These are phyloP conservation scores for Cryptoleucopteryx plumbea DNA, from an alignment of 2,113 vertebrate genomes.

Conservation along the genomic window DNA sequence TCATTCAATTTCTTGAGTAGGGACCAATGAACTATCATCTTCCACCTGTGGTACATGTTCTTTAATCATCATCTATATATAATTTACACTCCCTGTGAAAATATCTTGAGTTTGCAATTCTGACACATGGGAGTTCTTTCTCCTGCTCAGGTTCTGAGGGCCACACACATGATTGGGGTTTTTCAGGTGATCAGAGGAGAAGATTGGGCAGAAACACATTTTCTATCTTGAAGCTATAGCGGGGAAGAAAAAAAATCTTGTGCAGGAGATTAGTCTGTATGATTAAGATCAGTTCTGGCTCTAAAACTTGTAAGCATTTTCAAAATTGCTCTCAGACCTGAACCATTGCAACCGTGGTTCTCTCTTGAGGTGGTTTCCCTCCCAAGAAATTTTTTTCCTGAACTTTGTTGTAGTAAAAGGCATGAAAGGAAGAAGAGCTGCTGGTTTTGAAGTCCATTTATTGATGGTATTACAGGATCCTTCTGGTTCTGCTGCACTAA, in stretches of 20 bases:
- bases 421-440: not conserved
- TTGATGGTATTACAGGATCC: not conserved
- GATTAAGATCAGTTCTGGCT: not conserved
- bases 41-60: not conserved
- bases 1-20: not conserved
- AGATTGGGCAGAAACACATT: not conserved
- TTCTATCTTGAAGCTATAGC: not conserved
- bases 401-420: not conserved
- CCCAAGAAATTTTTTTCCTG: not conserved
- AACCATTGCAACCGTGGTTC: not conserved
- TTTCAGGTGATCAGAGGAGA: not conserved
- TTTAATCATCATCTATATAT: slow-evolving; percentile 12
- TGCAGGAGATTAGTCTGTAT: not conserved
- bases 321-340: not conserved
- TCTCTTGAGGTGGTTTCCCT: not conserved
- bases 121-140: not conserved
- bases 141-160: not conserved
- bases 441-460: not conserved
- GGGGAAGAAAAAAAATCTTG: not conserved
- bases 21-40: not conserved
- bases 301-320: not conserved
- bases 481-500: not conserved
- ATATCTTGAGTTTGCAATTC: not conserved
- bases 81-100: not conserved
- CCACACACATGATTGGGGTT: not conserved